A percentile compares a stretch with the other conserved stretches of the same genome.
These are phyloP conservation scores for Ceryle rudis DNA, from an alignment of 2,797 vertebrate genomes.

Conservation along the genomic window DNA sequence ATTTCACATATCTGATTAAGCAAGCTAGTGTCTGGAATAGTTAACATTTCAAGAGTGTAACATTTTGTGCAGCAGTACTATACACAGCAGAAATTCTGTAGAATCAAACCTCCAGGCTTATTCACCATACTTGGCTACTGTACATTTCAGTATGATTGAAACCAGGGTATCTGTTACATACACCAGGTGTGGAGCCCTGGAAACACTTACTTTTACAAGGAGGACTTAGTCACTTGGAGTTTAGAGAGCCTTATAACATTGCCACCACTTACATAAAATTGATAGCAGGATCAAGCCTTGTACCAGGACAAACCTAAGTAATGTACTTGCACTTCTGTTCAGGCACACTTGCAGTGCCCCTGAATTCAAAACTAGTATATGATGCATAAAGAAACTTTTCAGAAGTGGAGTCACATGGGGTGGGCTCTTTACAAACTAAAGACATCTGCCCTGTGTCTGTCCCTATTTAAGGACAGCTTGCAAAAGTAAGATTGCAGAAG, in stretches of 20 bases:
- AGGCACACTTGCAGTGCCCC: accelerated
- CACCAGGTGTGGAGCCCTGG: not conserved
- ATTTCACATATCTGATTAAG: not conserved
- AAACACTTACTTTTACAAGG: not conserved
- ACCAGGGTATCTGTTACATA: not conserved
- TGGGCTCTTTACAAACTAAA: not conserved
- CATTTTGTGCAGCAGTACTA: not conserved
- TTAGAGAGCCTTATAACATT: not conserved
- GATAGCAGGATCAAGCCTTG: not conserved
- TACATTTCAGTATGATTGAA: not conserved
- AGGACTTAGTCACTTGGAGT: not conserved
- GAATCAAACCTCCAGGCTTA: not conserved
- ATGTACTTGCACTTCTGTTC: accelerated
- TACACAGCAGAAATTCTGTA: not conserved
- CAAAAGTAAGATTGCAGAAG: not conserved
- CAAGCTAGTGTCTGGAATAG: not conserved
- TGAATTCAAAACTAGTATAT: not conserved
- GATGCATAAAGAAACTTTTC: not conserved
- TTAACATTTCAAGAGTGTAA: not conserved
- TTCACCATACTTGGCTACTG: not conserved
- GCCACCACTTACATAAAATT: not conserved
- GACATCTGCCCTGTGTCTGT: not conserved
- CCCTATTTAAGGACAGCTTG: not conserved
- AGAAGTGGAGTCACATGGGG: not conserved
- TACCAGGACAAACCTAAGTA: not conserved